These are phyloP conservation scores for Aplodontia rufa DNA, from an alignment of 2,113 vertebrate genomes.

Conservation along the genomic window DNA sequence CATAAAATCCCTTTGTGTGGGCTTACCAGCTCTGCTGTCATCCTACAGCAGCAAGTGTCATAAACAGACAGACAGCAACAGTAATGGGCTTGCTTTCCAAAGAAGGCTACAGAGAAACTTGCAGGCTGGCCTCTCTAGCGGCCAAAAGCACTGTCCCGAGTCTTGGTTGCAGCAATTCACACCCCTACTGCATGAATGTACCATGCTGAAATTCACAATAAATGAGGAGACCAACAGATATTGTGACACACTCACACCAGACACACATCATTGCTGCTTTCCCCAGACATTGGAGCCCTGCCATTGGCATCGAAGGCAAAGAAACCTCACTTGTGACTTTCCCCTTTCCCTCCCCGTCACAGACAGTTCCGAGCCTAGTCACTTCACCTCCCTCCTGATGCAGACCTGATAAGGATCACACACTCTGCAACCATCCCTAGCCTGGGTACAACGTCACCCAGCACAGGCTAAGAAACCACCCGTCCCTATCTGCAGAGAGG, in stretches of 20 bases:
- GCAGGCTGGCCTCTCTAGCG: not conserved
- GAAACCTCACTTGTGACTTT: not conserved
- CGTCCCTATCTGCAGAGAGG: not conserved
- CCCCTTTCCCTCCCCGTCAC: not conserved
- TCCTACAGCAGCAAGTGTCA: not conserved
- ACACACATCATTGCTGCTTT: not conserved
- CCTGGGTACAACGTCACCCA: not conserved
- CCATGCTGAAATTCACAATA: not conserved
- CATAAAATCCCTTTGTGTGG: no score
- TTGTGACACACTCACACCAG: not conserved
- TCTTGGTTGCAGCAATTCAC: not conserved
- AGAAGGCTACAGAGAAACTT: not conserved
- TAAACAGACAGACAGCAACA: not conserved
- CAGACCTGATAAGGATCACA: not conserved
- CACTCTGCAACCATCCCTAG: not conserved
- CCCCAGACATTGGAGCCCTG: not conserved
- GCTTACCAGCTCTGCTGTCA: no score
- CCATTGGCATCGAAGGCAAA: not conserved
- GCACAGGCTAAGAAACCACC: not conserved
- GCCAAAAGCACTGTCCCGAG: not conserved
- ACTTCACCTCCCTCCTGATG: not conserved
- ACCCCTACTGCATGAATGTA: not conserved
- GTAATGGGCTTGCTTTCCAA: not conserved
- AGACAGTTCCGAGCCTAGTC: not conserved
- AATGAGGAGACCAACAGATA: not conserved